Evolutionary conservation across 2,888 invertebrate species (phyloP).

Genomic region (Dascillus cervinus): DNA sequence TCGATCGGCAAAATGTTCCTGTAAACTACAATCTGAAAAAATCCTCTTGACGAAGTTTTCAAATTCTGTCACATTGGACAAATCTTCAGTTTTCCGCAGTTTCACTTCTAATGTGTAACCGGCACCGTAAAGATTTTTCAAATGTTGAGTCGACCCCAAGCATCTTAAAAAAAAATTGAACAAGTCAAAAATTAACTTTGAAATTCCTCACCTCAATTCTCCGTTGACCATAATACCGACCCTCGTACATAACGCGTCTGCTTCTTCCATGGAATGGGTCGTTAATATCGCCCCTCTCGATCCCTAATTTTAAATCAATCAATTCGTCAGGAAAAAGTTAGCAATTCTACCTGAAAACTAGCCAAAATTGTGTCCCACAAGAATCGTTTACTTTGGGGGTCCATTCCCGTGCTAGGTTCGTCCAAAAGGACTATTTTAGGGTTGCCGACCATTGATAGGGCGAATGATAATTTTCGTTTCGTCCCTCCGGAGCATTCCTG

Average conservation of each 20-base stretch:
- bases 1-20: slow-evolving; percentile 74
- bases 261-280: slow-evolving; percentile 89
- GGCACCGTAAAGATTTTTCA: slow-evolving; percentile 79
- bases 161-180: slow-evolving; percentile 47
- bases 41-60: slow-evolving; percentile 55
- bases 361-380: slow-evolving; percentile 75
- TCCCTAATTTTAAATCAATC: slow-evolving; percentile 48
- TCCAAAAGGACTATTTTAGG: slow-evolving; percentile 43
- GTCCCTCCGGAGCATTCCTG: slow-evolving; percentile 63
- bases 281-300: slow-evolving; percentile 74
- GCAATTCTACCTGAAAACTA: slow-evolving; percentile 57
- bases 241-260: slow-evolving; percentile 76
- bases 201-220: slow-evolving; percentile 52
- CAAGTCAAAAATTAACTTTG: not conserved
- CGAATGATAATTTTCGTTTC: slow-evolving; percentile 44
- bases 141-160: slow-evolving; percentile 78
- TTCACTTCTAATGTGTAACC: slow-evolving; percentile 83
- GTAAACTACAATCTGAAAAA: slow-evolving; percentile 62
- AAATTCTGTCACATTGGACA: slow-evolving; percentile 42
- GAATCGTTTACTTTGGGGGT: slow-evolving; percentile 76
- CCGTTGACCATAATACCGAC: slow-evolving; percentile 87
- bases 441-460: slow-evolving; percentile 44
- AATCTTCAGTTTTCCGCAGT: slow-evolving; percentile 49
- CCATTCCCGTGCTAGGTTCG: slow-evolving; percentile 55
- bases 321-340: not conserved